Percentiles rank a stretch among this genome's conserved stretches.
phyloP scores from a whole-genome alignment of 2,888 invertebrate species.

The Hybos culiciformis region DNA sequence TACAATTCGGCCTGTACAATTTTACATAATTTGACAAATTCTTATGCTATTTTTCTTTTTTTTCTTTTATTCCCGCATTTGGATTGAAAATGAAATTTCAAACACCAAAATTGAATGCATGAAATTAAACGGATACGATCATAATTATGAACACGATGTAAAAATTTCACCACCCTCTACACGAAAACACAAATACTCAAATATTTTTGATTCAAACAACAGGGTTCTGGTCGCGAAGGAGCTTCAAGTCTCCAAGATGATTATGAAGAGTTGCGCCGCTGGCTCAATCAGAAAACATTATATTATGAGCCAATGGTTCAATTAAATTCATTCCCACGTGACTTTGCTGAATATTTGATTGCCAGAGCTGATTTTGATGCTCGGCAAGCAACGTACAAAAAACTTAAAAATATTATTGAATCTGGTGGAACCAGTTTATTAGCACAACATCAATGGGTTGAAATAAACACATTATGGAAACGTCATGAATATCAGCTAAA shows the following conservation, averaged over 20 bases:
- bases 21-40: no score
- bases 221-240: slow-evolving; percentile 57
- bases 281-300: slow-evolving; percentile 67
- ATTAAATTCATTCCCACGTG: slow-evolving; percentile 57
- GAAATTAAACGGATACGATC: no score
- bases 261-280: slow-evolving; percentile 64
- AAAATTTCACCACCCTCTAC: background rate
- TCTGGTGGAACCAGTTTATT: slow-evolving; percentile 70
- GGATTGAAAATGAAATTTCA: background rate
- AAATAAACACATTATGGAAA: slow-evolving; percentile 67
- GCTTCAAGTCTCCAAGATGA: slow-evolving; percentile 68
- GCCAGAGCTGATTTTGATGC: slow-evolving; percentile 66
- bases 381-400: slow-evolving; percentile 56
- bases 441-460: slow-evolving; percentile 73
- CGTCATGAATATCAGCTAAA: slow-evolving; percentile 63
- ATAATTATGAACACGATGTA: background rate
- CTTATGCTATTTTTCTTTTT: no score
- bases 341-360: slow-evolving; percentile 67
- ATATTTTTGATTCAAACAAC: background rate
- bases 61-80: background rate
- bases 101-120: no score
- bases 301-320: slow-evolving; percentile 64
- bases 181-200: background rate
- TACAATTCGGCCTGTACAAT: no score
- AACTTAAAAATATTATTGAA: slow-evolving; percentile 65